Evolutionary conservation across 2,797 vertebrate species (phyloP).

Genomic region (Crenichthys baileyi): DNA sequence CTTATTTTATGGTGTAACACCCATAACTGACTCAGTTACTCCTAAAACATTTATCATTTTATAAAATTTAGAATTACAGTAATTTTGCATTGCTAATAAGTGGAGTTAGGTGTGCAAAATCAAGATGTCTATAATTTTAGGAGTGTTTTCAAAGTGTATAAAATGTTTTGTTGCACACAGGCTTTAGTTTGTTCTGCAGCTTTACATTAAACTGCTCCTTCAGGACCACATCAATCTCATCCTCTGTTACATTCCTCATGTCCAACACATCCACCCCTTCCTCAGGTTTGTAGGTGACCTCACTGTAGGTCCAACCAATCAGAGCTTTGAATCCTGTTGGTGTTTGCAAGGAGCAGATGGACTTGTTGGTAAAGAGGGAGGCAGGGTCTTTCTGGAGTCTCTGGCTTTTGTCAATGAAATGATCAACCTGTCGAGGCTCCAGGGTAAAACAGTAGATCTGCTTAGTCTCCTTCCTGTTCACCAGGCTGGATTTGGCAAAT

Average conservation of each 20-base stretch:
- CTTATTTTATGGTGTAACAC: background rate
- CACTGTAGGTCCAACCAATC: constrained; percentile 83
- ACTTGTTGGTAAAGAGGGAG: constrained; percentile 84
- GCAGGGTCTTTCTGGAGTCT: constrained; percentile 80
- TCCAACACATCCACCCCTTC: constrained; percentile 83
- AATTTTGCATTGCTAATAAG: background rate
- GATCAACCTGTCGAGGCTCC: constrained; percentile 66
- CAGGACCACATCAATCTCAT: constrained; percentile 83
- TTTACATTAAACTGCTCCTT: constrained; percentile 82
- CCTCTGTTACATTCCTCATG: constrained; percentile 78
- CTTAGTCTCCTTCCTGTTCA: constrained; percentile 67
- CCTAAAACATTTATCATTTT: no score
- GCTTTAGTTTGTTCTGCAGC: constrained; percentile 79
- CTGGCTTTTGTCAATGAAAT: constrained; percentile 74
- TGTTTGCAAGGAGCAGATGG: constrained; percentile 88
- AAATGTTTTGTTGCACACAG: constrained; percentile 57
- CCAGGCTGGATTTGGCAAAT: constrained; percentile 77
- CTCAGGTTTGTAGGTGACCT: constrained; percentile 83
- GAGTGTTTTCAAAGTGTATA: constrained; percentile 17
- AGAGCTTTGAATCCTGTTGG: constrained; percentile 79
- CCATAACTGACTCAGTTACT: background rate
- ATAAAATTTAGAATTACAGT: background rate
- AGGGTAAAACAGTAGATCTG: constrained; percentile 83
- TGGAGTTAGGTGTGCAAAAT: background rate
- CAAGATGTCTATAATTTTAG: background rate